These are phyloP conservation scores for Umimayanthus kanabou DNA, from an alignment of 92 coral and sea anemone species.

Conservation along the genomic window DNA sequence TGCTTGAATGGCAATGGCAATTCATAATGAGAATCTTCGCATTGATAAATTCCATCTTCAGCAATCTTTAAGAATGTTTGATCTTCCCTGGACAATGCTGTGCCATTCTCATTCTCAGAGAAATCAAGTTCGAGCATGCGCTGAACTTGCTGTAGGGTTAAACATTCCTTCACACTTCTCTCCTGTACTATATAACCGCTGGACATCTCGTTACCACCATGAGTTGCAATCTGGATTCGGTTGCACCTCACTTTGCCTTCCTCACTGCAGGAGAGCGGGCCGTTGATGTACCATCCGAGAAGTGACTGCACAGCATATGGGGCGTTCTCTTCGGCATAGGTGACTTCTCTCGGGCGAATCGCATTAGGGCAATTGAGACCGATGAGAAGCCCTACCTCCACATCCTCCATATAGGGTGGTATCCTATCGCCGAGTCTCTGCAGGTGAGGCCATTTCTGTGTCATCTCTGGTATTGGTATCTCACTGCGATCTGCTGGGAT, in stretches of 20 bases:
- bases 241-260: no score
- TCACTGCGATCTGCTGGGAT: conserved; percentile 31
- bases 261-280: no score
- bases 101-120: no score
- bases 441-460: conserved; percentile 23
- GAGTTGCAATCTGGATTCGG: not conserved
- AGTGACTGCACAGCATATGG: no score
- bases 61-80: no score
- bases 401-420: not conserved
- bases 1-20: no score
- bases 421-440: conserved; percentile 4
- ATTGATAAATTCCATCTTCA: no score
- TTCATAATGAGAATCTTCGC: no score
- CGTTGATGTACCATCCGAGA: no score
- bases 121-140: no score
- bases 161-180: not conserved
- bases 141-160: not conserved
- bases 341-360: conserved; percentile 22
- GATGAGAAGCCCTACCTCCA: conserved; percentile 14
- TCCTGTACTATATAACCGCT: not conserved
- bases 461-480: conserved; percentile 3
- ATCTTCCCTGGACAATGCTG: no score
- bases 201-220: not conserved
- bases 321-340: not conserved
- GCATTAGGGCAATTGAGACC: no score